phyloP scores from a whole-genome alignment of 2,113 vertebrate genomes.

The Oenanthe melanoleuca region DNA sequence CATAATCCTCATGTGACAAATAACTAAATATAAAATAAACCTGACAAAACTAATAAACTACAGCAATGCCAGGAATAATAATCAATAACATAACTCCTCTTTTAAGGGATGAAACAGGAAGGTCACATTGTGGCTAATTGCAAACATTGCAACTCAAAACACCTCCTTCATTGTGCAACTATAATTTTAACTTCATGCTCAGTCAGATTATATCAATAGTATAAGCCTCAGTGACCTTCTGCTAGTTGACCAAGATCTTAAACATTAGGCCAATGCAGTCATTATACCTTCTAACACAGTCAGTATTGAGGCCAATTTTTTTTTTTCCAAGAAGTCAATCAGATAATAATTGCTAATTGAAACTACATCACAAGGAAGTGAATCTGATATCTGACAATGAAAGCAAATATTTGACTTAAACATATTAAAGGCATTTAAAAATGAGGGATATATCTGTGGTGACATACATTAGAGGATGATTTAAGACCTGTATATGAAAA shows the following conservation, averaged over 20 bases:
- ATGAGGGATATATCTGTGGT: background rate
- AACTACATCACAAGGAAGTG: slow-evolving; percentile 22
- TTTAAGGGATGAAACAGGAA: slow-evolving; percentile 6
- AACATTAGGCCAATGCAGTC: slow-evolving; percentile 6
- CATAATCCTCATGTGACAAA: slow-evolving; percentile 55
- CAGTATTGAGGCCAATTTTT: background rate
- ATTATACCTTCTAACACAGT: background rate
- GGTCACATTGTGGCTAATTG: slow-evolving; percentile 51
- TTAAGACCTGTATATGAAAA: background rate
- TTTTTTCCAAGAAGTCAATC: slow-evolving; percentile 20
- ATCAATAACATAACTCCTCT: slow-evolving; percentile 44
- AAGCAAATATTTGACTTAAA: slow-evolving; percentile 40
- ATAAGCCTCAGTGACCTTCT: slow-evolving; percentile 27
- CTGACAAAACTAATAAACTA: slow-evolving; percentile 50
- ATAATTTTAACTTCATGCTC: slow-evolving; percentile 54
- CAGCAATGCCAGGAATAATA: slow-evolving; percentile 7
- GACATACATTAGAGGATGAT: background rate
- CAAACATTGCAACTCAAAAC: slow-evolving; percentile 36
- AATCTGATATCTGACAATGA: background rate
- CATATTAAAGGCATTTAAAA: slow-evolving; percentile 21
- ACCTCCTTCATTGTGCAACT: slow-evolving; percentile 1
- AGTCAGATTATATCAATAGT: slow-evolving; percentile 32
- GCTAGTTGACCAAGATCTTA: slow-evolving; percentile 17
- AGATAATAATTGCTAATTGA: slow-evolving; percentile 35
- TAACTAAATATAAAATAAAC: slow-evolving; percentile 61